Evolutionary conservation across 2,888 invertebrate genomes (phyloP), one percentile per base, ranked within the genome.

Genomic region (Sarcophaga variegata): DNA sequence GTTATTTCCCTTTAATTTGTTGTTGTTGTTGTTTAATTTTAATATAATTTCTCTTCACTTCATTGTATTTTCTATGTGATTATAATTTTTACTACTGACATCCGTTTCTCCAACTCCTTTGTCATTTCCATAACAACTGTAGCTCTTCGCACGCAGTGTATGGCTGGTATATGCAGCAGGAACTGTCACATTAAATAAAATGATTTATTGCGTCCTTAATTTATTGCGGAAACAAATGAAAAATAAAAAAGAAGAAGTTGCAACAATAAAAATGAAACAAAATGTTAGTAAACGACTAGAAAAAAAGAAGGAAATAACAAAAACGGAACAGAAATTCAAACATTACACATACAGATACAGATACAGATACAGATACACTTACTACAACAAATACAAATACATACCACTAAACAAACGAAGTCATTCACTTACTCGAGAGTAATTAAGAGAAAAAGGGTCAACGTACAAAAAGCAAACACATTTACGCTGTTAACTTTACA

Each of bases 171-270:
- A 54, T 54, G 17, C 54, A 54, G 54, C 54, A 54, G 54, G 54
- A 54, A 54, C 54, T 54, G 54, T 54, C 54, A 54, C 54, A 54
- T 54, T 54, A 14, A 54, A 54, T 12, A 17, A 54, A 54, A 54
- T 54, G 54, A 54, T 54, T 54, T 54, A 54, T 54, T 54, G 54
- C 54, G 54, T 54, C 54, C 54, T 54, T 54, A 54, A 54, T 54
- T 54, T 54, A 17, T 54, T 54, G 54, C 54, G 17, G 54, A 14
- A 54, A 54, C 54, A 54, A 54, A 54, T 17, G 17, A 54, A 1
- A 49, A 49, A 49, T 3, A 49, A 49, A 14, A 14, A 54, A 37
- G n/a, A 37, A 37, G 37, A 37, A 37, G 37, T 37, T 37, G 37
- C 37, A 37, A 54, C 12, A 54, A 54, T 14, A 17, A 54, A 54